These are phyloP conservation scores for Eurytoma adleriae DNA, from an alignment of 2,888 invertebrate species.

Conservation along the genomic window DNA sequence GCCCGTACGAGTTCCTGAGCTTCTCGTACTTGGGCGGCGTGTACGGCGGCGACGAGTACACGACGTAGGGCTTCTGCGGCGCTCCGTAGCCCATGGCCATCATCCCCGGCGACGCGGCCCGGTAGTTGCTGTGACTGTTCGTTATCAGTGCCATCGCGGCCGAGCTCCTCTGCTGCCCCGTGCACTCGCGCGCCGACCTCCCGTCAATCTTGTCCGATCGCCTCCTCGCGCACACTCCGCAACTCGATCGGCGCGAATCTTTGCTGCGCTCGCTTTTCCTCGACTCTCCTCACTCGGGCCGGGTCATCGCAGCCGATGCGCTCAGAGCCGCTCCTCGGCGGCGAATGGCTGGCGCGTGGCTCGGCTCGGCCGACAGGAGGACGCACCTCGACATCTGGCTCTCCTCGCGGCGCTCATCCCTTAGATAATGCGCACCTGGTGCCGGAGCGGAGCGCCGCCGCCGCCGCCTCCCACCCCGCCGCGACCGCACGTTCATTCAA, in stretches of 20 bases:
- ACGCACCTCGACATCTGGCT: conserved; percentile 72
- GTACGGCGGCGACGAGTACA: conserved; percentile 55
- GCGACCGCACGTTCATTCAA: conserved; percentile 52
- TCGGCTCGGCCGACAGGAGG: conserved; percentile 7
- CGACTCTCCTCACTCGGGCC: too few relatives aligned
- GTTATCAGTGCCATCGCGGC: conserved; percentile 69
- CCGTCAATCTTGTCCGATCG: background rate
- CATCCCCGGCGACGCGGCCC: conserved; percentile 65
- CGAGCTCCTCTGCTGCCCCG: background rate
- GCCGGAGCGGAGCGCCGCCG: conserved; percentile 54
- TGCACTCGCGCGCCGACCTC: conserved; percentile 33
- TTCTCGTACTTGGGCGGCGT: conserved; percentile 56
- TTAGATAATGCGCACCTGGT: conserved; percentile 71
- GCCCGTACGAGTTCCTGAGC: conserved; percentile 42
- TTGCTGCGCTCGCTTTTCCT: too few relatives aligned
- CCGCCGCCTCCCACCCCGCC: conserved; percentile 52
- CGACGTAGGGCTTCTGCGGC: conserved; percentile 22
- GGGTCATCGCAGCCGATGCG: background rate
- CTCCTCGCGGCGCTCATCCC: conserved; percentile 69
- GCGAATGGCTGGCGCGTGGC: conserved; percentile 2
- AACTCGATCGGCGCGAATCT: too few relatives aligned
- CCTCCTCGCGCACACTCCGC: too few relatives aligned
- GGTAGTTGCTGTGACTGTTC: conserved; percentile 68
- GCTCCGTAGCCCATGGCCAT: conserved; percentile 62
- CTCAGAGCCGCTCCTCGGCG: conserved; percentile 15